Percentiles rank a stretch among this genome's conserved stretches.
Conservation (phyloP, 1,140 invertebrate genomes). For the Hydropsyche tenuis region DNA sequence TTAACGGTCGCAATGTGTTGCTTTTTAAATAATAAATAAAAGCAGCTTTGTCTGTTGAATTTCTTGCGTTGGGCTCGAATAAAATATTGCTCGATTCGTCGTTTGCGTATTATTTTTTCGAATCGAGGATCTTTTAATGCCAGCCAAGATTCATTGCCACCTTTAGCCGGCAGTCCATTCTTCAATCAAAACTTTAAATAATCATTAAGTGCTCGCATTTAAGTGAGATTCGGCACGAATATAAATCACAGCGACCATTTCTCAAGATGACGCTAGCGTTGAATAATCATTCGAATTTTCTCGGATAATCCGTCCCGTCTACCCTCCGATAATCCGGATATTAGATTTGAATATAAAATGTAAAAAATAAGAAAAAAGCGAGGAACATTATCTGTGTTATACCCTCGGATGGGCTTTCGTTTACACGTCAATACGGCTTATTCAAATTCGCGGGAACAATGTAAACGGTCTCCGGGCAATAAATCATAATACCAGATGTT, state of each 20-base stretch:
- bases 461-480: conserved; percentile 40
- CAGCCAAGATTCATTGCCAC: conserved; percentile 7
- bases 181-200: conserved; percentile 25
- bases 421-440: conserved; percentile 43
- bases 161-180: conserved; percentile 6
- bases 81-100: no score
- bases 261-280: conserved; percentile 21
- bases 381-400: conserved; percentile 36
- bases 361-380: not conserved
- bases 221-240: conserved; percentile 21
- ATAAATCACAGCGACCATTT: conserved; percentile 25
- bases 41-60: not conserved
- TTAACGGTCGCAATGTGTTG: not conserved
- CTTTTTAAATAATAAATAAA: conserved; percentile 15
- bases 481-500: conserved; percentile 47
- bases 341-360: conserved; percentile 28
- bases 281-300: conserved; percentile 29
- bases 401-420: conserved; percentile 39
- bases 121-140: not conserved
- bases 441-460: conserved; percentile 44
- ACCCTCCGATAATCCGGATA: conserved; percentile 30
- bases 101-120: no score
- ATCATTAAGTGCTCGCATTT: conserved; percentile 19
- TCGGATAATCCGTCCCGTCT: conserved; percentile 15
- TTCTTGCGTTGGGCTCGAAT: not conserved